Evolutionary conservation across 2,797 vertebrate species (phyloP), one percentile per base, ranked within the genome.

Genomic region (Fistularia tabacaria): DNA sequence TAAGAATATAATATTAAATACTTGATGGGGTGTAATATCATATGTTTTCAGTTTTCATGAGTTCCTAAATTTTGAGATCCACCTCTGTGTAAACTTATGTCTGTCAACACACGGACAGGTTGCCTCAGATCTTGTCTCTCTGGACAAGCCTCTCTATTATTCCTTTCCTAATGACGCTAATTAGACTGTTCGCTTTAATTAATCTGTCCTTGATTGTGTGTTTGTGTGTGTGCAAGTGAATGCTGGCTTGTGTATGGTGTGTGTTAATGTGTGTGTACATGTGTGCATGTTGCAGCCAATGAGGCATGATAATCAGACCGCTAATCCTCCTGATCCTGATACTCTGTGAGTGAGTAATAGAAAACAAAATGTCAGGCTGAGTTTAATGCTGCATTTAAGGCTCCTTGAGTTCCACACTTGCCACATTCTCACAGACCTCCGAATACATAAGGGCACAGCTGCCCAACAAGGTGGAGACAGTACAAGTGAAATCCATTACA

Each of bases 171-270:
- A 88, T 88, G 78, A 75, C 64, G 57, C 79, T 85, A 88, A 89
- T 89, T 87, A 82, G 73, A 73, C 78, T 83, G 81, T 77, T 85
- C 79, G 74, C 66, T 87, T 87, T 83, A 86, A 89, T 86, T 84
- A 87, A 77, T 82, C 60, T 73, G 62, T 71, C 66, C 74, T 80
- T 86, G 84, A 84, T 76, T 80, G 80, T 51, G 62, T 75, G 73
- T 77, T 65, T 75, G 54, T 73, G 37, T 59, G 55, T 64, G 54
- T 48, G 62, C 41, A 48, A 45, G 62, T 37, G 51, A 48, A 10
- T 44, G 54, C 42, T 14, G 57, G 59, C 58, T 57, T 55, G 39
- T 54, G 42, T 60, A 36, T 48, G 46, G 46, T 51, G 36, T 58
- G 47, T 25, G 5, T 25, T 25, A 25, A 7, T 12, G n/a, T 39